phyloP scores from a whole-genome alignment of 2,113 vertebrate species.

The Microcebus jonahi region DNA sequence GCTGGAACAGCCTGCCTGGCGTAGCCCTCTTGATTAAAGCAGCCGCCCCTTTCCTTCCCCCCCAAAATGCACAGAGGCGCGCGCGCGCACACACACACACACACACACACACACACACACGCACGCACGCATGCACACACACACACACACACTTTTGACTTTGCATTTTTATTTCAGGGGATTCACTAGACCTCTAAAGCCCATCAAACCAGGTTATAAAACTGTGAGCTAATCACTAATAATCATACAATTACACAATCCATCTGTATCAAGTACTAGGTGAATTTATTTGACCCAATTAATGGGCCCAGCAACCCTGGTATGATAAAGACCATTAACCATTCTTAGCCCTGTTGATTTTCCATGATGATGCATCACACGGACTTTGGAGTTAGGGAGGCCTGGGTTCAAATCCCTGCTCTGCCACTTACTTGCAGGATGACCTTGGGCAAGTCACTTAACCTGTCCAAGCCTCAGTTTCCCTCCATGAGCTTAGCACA shows the following conservation, averaged over 20 bases:
- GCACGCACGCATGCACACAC: too few species aligned
- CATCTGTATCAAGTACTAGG: accelerated
- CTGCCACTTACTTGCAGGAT: not conserved
- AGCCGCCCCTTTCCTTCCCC: not conserved
- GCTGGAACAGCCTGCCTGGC: not conserved
- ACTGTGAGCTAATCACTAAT: not conserved
- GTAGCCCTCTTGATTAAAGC: not conserved
- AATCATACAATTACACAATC: not conserved
- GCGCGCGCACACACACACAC: accelerated
- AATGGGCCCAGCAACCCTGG: not conserved
- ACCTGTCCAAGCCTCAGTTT: not conserved
- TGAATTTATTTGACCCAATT: not conserved
- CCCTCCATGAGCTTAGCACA: not conserved
- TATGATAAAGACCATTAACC: not conserved
- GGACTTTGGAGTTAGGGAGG: not conserved
- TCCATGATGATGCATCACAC: not conserved
- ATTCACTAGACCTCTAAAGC: not conserved
- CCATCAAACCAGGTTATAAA: not conserved
- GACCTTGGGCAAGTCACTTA: not conserved
- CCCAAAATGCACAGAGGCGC: not conserved
- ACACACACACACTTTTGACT: not conserved
- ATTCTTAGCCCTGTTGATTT: not conserved
- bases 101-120: too few species aligned
- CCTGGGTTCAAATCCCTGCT: not conserved
- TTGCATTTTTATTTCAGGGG: not conserved